phyloP scores from a whole-genome alignment of 2,888 invertebrate genomes.

The Camponotus fellah region DNA sequence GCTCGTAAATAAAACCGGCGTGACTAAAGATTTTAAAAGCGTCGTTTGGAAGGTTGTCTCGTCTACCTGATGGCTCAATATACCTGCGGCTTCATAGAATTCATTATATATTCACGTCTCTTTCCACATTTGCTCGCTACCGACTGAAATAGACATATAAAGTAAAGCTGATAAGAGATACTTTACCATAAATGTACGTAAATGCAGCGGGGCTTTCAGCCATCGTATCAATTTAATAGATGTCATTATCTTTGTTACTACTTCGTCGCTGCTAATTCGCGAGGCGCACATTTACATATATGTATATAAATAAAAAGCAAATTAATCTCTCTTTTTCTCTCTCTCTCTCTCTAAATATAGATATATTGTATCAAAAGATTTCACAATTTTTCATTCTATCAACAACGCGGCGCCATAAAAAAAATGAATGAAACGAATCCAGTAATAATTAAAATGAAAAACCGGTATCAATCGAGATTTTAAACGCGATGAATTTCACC shows the following conservation, averaged over 20 bases:
- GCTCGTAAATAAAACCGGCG: constrained; percentile 70
- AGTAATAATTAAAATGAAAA: constrained; percentile 2
- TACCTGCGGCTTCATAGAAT: constrained; percentile 58
- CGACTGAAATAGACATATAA: constrained; percentile 63
- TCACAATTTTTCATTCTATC: constrained; percentile 52
- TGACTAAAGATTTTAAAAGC: constrained; percentile 67
- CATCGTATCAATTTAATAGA: constrained; percentile 17
- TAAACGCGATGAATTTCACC: constrained; percentile 27
- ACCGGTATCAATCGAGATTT: constrained; percentile 47
- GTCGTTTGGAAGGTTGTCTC: constrained; percentile 63
- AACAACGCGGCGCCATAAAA: neutral
- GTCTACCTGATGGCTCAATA: constrained; percentile 73
- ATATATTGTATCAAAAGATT: constrained; percentile 50
- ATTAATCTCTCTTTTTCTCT: neutral
- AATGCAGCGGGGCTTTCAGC: constrained; percentile 4
- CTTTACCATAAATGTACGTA: constrained; percentile 10
- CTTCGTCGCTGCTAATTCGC: neutral
- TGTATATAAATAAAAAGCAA: constrained; percentile 70
- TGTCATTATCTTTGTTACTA: constrained; percentile 34
- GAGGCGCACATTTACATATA: neutral
- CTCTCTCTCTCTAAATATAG: constrained; percentile 38
- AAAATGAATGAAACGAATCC: constrained; percentile 14
- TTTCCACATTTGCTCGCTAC: constrained; percentile 61
- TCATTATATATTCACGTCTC: constrained; percentile 73
- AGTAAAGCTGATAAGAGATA: constrained; percentile 37